These are phyloP conservation scores for Ceuthmochares aereus DNA, from an alignment of 2,113 vertebrate species.

Conservation along the genomic window DNA sequence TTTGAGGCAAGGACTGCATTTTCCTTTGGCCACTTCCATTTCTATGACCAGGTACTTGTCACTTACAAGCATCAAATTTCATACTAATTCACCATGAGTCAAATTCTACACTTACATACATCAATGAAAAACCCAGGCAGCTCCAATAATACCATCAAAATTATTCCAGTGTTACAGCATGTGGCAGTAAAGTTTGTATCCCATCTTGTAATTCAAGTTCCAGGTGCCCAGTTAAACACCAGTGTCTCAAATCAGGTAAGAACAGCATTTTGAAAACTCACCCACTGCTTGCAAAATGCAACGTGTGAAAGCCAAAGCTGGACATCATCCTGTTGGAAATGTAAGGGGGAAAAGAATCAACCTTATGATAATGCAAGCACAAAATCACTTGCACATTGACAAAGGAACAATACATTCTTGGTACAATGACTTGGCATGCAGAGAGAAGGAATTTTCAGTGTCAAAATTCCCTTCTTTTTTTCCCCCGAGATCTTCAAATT, in stretches of 20 bases:
- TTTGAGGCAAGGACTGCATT: not conserved
- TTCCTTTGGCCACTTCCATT: not conserved
- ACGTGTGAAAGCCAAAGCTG: constrained; percentile 95
- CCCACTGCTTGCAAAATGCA: constrained; percentile 97
- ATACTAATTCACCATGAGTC: not conserved
- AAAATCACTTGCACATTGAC: not conserved
- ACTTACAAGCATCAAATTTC: not conserved
- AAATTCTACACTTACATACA: not conserved
- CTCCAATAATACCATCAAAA: not conserved
- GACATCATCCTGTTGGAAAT: constrained; percentile 85
- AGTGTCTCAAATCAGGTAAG: not conserved
- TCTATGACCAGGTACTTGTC: not conserved
- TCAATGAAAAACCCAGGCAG: not conserved
- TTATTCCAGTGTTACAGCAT: not conserved
- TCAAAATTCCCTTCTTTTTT: not conserved
- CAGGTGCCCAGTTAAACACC: not conserved
- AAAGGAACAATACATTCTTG: not conserved
- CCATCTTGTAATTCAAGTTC: not conserved
- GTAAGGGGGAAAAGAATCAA: not conserved
- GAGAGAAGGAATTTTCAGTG: not conserved
- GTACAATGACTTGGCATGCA: not conserved
- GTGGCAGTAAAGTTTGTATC: not conserved
- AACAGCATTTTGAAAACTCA: constrained; percentile 70
- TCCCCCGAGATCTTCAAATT: not conserved
- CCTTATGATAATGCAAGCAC: not conserved